phyloP scores from a whole-genome alignment of 2,888 invertebrate genomes.

The Muschampia plurimacula region DNA sequence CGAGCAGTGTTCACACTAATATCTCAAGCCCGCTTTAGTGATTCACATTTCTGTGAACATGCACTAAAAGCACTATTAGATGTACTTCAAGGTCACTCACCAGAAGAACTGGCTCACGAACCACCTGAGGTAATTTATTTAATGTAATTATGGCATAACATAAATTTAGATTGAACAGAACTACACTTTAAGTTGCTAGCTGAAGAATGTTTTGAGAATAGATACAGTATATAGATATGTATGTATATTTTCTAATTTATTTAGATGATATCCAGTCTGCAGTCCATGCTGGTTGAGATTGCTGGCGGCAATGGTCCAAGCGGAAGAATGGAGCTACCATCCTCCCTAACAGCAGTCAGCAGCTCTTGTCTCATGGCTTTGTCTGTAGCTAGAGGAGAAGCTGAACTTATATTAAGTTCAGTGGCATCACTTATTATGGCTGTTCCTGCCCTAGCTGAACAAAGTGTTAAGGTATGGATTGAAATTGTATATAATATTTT shows the following conservation, averaged over 20 bases:
- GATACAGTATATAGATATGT: background rate
- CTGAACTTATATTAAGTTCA: constrained; percentile 95
- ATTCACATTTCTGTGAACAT: constrained; percentile 94
- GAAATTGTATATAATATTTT: background rate
- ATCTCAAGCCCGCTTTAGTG: constrained; percentile 92
- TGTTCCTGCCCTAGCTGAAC: constrained; percentile 90
- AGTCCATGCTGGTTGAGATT: constrained; percentile 93
- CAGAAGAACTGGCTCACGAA: constrained; percentile 94
- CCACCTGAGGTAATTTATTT: constrained; percentile 87
- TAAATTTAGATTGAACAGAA: too few relatives aligned
- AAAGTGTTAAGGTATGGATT: constrained; percentile 89
- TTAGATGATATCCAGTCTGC: constrained; percentile 91
- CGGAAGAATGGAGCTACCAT: constrained; percentile 81
- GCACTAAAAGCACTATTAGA: constrained; percentile 95
- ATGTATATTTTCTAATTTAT: constrained; percentile 51
- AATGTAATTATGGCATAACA: background rate
- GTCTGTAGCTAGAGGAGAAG: constrained; percentile 96
- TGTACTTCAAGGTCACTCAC: constrained; percentile 95
- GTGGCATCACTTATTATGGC: constrained; percentile 95
- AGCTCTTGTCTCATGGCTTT: constrained; percentile 96
- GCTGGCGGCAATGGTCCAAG: constrained; percentile 86
- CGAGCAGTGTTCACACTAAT: constrained; percentile 96
- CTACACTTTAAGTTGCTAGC: too few relatives aligned
- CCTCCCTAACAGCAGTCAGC: constrained; percentile 93
- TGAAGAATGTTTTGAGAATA: background rate